phyloP scores from a whole-genome alignment of 2,888 invertebrate genomes.

The Stenodema calcarata region DNA sequence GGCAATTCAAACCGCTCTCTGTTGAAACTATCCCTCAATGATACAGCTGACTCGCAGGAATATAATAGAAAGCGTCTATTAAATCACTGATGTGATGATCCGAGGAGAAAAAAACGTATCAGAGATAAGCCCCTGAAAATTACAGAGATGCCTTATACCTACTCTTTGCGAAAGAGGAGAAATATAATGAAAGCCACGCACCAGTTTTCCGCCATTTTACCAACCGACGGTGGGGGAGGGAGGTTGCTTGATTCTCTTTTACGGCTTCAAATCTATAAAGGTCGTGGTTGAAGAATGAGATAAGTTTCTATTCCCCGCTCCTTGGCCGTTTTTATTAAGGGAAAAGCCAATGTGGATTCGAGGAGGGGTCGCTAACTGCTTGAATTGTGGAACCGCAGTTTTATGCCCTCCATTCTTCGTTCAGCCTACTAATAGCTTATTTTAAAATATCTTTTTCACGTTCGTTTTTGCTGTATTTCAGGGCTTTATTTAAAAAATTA shows the following conservation, averaged over 20 bases:
- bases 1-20: neutral
- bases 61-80: neutral
- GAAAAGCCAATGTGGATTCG: neutral
- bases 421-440: neutral
- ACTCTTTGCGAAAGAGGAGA: neutral
- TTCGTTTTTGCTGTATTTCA: neutral
- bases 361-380: neutral
- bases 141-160: neutral
- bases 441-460: neutral
- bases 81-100: slow-evolving; percentile 6
- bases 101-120: neutral
- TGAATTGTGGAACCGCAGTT: neutral
- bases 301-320: neutral
- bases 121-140: neutral
- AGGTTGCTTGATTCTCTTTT: neutral
- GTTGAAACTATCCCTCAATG: neutral
- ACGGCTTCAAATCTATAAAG: slow-evolving; percentile 21
- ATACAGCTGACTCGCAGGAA: neutral
- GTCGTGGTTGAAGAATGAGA: neutral
- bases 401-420: neutral
- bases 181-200: neutral
- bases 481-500: neutral
- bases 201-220: neutral
- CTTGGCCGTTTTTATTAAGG: neutral
- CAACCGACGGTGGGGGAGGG: neutral